Percentiles rank a stretch among this genome's conserved stretches.
phyloP scores from a whole-genome alignment of 64 coral and sea anemone genomes.

The Stichodactyla mertensii region DNA sequence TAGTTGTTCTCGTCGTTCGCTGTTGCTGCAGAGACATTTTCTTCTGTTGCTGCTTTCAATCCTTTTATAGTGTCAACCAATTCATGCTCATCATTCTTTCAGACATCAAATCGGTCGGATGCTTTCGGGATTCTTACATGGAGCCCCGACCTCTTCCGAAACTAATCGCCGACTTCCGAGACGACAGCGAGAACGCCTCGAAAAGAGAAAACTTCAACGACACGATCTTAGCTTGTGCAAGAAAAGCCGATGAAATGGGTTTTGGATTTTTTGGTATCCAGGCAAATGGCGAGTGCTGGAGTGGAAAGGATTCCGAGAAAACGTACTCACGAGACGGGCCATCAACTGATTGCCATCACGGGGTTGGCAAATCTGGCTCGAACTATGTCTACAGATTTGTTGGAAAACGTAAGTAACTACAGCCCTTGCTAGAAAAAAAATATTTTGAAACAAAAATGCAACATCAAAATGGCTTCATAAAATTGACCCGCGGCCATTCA shows the following conservation, averaged over 20 bases:
- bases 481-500: no score
- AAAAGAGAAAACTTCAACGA: conserved; percentile 19
- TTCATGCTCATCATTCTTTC: neutral
- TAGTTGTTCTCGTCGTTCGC: no score
- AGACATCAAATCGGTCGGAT: conserved; percentile 24
- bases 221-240: conserved; percentile 27
- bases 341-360: conserved; percentile 28
- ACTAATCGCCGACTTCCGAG: conserved; percentile 37
- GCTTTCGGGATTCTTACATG: conserved; percentile 49
- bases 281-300: conserved; percentile 43
- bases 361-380: conserved; percentile 33
- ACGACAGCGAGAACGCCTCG: neutral
- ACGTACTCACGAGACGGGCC: conserved; percentile 29
- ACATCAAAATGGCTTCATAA: no score
- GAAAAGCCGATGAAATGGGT: conserved; percentile 23
- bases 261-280: conserved; percentile 42
- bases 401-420: conserved; percentile 14
- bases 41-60: neutral
- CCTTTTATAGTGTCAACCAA: neutral
- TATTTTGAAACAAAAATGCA: no score
- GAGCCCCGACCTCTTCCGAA: conserved; percentile 44
- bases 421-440: no score
- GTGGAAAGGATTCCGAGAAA: conserved; percentile 33
- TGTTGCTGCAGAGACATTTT: neutral
- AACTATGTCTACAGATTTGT: conserved; percentile 47